Conservation (phyloP, 2,113 vertebrate species). For the Sprattus sprattus region DNA sequence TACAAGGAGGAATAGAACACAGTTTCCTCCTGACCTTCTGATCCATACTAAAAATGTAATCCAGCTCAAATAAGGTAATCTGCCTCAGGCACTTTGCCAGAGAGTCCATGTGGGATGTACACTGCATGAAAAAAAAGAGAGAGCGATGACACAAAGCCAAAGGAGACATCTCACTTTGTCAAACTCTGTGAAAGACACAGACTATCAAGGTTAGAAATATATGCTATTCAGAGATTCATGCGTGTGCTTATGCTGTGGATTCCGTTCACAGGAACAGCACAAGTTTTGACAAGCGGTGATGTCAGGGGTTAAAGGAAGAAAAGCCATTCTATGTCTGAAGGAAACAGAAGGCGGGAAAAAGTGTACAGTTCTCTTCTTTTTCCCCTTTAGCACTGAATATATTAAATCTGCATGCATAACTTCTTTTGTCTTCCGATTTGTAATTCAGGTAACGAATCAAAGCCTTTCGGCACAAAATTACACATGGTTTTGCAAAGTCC, state of each 20-base stretch:
- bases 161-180: constrained; percentile 18
- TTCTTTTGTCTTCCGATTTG: constrained; percentile 38
- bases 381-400: not conserved
- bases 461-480: constrained; percentile 24
- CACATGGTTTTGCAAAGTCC: constrained; percentile 40
- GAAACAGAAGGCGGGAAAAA: not conserved
- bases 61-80: constrained; percentile 19
- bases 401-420: constrained; percentile 13
- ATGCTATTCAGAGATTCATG: constrained; percentile 10
- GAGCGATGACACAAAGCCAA: not conserved
- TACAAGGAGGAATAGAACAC: constrained; percentile 11
- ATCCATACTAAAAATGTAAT: constrained; percentile 32
- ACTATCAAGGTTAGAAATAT: constrained; percentile 20
- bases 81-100: constrained; percentile 25
- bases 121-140: not conserved
- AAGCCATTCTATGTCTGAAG: constrained; percentile 8
- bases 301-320: not conserved
- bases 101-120: constrained; percentile 13
- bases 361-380: not conserved
- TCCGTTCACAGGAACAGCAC: not conserved
- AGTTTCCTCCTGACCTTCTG: constrained; percentile 20
- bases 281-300: not conserved
- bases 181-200: constrained; percentile 15
- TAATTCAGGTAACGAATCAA: constrained; percentile 23
- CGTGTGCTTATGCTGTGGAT: not conserved